Base-by-base conservation (phyloP, 2,797 vertebrate genomes). In the Australoheros facetus region DNA sequence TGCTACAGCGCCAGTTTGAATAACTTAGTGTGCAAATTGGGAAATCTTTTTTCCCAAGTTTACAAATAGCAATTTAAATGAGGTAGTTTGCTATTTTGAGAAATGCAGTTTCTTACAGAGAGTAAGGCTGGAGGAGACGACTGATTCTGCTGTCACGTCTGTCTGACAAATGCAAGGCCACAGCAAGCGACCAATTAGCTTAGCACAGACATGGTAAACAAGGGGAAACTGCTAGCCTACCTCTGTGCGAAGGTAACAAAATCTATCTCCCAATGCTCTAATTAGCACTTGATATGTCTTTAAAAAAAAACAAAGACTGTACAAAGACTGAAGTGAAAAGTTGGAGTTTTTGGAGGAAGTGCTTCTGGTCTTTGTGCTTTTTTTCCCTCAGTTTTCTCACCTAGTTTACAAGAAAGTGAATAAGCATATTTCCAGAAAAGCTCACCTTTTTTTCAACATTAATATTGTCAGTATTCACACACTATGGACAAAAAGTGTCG, bases 141-240 rank as follows among this genome's bases (percentile, higher is more conserved):
- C 17, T 51, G 64, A 69, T 51, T 69, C 42, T 30, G 51, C 45
- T 8, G 45, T 51, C 37, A 26, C 5, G 14, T 45, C n/a, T 57
- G 19, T 23, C 48, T 30, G 21, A 39, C 16, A 56, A 74, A 59
- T 70, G 34, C 14, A 58, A 73, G 39, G 26, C 26, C 64, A 28
- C 54, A 77, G 23, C 28, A 16, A 69, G n/a, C 7, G 56, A 13
- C 32, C 64, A 71, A 28, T 75, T 75, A 69, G 26, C 58, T 21
- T 45, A 54, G 37, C 51, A 71, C 48, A 69, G 64, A 51, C 64
- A 30, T 30, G n/a, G 26, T 69, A 69, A 69, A 69, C 42, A 69
- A 51, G 3, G 28, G 45, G 6, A 51, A 69, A 19, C 26, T 51
- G 64, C 64, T 69, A 69, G 45, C 64, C 30, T 51, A 69, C 8